Evolutionary conservation across 2,113 vertebrate genomes (phyloP).

Genomic region (Alouatta palliata): DNA sequence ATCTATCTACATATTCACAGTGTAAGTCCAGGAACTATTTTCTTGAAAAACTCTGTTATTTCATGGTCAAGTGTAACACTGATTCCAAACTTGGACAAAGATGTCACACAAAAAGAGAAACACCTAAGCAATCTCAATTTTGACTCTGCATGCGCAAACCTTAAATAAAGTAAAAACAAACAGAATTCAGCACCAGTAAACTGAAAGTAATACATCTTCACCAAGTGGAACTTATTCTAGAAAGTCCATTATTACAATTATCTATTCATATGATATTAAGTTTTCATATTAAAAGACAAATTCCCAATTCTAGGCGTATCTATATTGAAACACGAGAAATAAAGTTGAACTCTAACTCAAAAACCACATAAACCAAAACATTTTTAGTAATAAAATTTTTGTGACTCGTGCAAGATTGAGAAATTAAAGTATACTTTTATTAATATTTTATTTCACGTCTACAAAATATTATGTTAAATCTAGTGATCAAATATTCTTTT

Average conservation of each 20-base stretch:
- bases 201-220: background rate
- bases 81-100: background rate
- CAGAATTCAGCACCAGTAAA: background rate
- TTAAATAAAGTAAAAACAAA: background rate
- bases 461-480: background rate
- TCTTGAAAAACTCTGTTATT: background rate
- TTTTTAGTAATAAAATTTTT: background rate
- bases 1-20: background rate
- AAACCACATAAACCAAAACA: background rate
- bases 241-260: background rate
- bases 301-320: background rate
- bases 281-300: background rate
- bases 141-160: background rate
- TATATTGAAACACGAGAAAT: background rate
- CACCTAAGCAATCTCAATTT: background rate
- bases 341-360: background rate
- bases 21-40: background rate
- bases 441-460: background rate
- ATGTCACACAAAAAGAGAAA: background rate
- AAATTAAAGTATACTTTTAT: background rate
- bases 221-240: background rate
- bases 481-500: background rate
- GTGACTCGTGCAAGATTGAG: background rate
- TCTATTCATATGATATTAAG: background rate
- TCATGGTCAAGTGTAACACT: background rate